Conservation (phyloP, 2,888 invertebrate species). For the Chloroclystis v-ata region DNA sequence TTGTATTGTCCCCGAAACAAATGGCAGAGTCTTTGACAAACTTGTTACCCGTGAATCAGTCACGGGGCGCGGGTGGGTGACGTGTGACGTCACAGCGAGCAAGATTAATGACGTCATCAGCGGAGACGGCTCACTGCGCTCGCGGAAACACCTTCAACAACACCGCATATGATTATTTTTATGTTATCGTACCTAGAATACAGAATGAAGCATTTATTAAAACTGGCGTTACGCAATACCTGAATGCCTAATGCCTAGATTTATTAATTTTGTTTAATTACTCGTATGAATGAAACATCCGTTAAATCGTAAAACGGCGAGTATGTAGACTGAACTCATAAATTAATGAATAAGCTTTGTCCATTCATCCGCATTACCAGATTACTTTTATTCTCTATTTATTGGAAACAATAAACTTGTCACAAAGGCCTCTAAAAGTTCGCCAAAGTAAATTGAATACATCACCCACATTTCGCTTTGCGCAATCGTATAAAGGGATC, state of each 20-base stretch:
- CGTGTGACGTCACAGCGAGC: slow-evolving; percentile 26
- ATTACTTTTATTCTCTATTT: background rate
- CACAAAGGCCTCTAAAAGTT: background rate
- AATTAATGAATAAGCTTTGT: too few relatives aligned
- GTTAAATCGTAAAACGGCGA: too few relatives aligned
- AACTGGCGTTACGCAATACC: too few relatives aligned
- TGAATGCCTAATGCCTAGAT: too few relatives aligned
- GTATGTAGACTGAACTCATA: too few relatives aligned
- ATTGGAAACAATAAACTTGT: too few relatives aligned
- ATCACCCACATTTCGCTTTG: background rate
- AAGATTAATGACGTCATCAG: slow-evolving; percentile 32
- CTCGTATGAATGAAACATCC: too few relatives aligned
- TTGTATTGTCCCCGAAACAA: background rate
- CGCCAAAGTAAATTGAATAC: background rate
- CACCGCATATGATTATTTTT: background rate
- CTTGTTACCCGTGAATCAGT: slow-evolving; percentile 12
- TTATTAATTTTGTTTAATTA: too few relatives aligned
- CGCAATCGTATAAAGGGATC: slow-evolving; percentile 2
- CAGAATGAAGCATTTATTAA: too few relatives aligned
- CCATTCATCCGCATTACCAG: too few relatives aligned
- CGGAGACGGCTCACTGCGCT: slow-evolving; percentile 22
- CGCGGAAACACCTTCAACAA: background rate
- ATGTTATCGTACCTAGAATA: too few relatives aligned
- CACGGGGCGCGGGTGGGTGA: slow-evolving; percentile 7
- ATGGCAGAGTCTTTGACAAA: slow-evolving; percentile 7